Base-by-base conservation (phyloP, 37 sponge, comb jelly and placozoan species). In the Cliona cf. orientalis region DNA sequence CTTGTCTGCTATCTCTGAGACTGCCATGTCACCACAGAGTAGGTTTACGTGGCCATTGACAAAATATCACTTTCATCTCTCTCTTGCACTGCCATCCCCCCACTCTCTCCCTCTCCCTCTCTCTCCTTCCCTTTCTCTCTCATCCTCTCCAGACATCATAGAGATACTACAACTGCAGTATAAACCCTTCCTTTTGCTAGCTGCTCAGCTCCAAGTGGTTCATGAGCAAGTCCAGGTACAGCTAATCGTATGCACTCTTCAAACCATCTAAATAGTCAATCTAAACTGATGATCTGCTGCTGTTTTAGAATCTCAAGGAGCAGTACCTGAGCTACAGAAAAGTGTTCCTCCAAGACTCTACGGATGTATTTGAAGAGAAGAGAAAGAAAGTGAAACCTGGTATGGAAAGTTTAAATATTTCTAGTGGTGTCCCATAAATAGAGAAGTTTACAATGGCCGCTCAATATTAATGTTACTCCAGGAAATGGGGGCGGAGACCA, bases 331-430 rank as follows among this genome's bases (percentile, higher is more conserved):
- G 55, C 42, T 85, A 89, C 42, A 42, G 86, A 4, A 56, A 66
- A 38, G 74, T 76, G 23, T 78, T 87, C 58, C 81, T 74, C 38
- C 83, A 89, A n/a, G 90, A 85, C 73, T 60, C 82, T 21, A 81
- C 83, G n/a, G 93, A 93, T 46, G 83, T 93, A 26, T 93, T 93
- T 80, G 80, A 67, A 17, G 86, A 83, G 37, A 64, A 65, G 23
- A 66, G 82, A 25, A 79, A 80, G 41, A 71, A 41, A 32, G 46
- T 46, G 33, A 70, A 85, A 46, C 33, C 4, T 44, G 72, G 83
- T 82, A 58, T 58, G 60, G 23, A 41, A 2, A 38, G 39, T 3
- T 6, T 23, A 69, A 33, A 69, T 7, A 42, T n/a, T n/a, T n/a
- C n/a, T n/a, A n/a, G n/a, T n/a, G n/a, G n/a, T n/a, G n/a, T n/a